Percentiles rank a stretch among this genome's conserved stretches.
Evolutionary conservation across 1,140 invertebrate genomes (phyloP).

Genomic region (Meloidogyne hapla): DNA sequence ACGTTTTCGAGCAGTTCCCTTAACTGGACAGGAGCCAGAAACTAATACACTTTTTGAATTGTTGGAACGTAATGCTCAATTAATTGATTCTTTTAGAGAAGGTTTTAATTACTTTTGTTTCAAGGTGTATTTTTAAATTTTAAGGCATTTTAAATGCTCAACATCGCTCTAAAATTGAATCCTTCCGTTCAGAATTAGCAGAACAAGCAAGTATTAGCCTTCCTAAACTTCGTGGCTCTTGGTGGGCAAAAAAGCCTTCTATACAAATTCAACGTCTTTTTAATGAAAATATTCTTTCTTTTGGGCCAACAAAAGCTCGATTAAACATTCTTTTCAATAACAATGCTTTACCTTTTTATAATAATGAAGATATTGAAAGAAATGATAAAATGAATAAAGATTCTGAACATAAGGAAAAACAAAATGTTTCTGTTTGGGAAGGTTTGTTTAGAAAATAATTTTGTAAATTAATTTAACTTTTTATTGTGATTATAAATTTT

Average conservation of each 20-base stretch:
- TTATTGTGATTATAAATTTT: not conserved
- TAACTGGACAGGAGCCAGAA: constrained; percentile 70
- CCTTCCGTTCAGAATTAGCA: constrained; percentile 67
- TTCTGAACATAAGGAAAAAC: not conserved
- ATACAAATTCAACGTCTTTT: constrained; percentile 69
- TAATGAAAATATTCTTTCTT: constrained; percentile 80
- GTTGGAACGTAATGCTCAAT: constrained; percentile 83
- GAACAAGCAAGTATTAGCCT: constrained; percentile 72
- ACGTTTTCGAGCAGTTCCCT: constrained; percentile 76
- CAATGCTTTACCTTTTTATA: constrained; percentile 59
- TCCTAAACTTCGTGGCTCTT: constrained; percentile 69
- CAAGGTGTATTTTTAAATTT: not conserved
- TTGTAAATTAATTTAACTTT: not conserved
- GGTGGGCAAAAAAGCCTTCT: constrained; percentile 63
- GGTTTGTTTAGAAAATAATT: constrained; percentile 4
- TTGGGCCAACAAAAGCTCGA: constrained; percentile 83
- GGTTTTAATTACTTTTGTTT: constrained; percentile 47
- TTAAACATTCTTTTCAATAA: constrained; percentile 83
- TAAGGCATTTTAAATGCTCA: constrained; percentile 26
- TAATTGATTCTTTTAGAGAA: constrained; percentile 71
- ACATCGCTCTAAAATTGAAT: not conserved
- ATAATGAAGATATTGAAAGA: constrained; percentile 59
- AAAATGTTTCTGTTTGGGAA: constrained; percentile 65
- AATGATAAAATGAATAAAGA: not conserved
- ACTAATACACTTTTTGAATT: constrained; percentile 72